phyloP scores from a whole-genome alignment of 2,797 vertebrate genomes.

The Bucorvus abyssinicus region DNA sequence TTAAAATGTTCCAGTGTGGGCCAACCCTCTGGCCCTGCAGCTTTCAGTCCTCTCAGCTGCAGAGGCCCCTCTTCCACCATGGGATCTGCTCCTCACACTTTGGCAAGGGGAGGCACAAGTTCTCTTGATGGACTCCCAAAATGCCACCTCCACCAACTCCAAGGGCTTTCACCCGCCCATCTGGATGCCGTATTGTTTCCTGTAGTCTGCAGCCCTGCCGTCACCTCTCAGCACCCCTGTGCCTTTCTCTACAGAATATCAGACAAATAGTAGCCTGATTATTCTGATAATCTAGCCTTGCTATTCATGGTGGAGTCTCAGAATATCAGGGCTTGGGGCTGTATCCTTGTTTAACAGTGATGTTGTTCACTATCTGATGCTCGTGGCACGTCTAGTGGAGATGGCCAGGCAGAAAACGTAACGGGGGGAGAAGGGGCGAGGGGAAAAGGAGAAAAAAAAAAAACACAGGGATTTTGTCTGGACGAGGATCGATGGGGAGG shows the following conservation, averaged over 20 bases:
- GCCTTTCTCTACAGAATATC: not conserved
- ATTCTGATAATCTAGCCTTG: not conserved
- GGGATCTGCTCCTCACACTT: not conserved
- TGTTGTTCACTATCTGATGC: not conserved
- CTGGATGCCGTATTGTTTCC: rapidly evolving
- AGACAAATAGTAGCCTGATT: not conserved
- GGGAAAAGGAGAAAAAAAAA: not conserved
- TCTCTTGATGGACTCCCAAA: not conserved
- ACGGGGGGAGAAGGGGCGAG: not conserved
- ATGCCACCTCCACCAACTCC: not conserved
- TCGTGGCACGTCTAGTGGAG: rapidly evolving
- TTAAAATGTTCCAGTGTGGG: not conserved
- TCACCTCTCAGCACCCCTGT: not conserved
- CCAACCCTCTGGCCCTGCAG: not conserved
- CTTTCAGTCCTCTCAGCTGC: not conserved
- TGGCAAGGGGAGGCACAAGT: not conserved
- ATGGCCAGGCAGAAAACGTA: not conserved
- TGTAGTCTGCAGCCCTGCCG: not conserved
- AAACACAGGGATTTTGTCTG: not conserved
- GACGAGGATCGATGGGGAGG: not conserved
- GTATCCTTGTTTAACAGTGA: not conserved
- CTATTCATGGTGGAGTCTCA: not conserved
- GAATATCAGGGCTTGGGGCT: not conserved
- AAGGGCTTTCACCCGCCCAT: not conserved
- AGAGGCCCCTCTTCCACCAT: not conserved